Evolutionary conservation across 37 sponge, comb jelly and placozoan genomes (phyloP).

Genomic region (Beroe forskalii): DNA sequence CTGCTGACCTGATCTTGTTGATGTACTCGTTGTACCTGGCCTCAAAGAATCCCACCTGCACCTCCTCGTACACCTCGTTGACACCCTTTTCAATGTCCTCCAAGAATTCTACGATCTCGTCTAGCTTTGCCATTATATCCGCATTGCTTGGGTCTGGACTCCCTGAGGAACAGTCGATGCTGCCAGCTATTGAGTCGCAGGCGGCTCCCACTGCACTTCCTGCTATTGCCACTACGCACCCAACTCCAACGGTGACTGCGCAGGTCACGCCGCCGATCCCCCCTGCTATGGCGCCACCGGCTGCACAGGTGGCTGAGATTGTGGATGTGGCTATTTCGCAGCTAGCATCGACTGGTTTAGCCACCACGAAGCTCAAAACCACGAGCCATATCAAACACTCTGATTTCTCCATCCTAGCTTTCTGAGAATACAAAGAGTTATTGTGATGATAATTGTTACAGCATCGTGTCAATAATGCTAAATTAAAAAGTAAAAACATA

Average conservation of each 20-base stretch:
- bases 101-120: background rate
- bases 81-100: conserved; percentile 2
- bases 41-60: background rate
- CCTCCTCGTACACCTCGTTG: background rate
- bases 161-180: background rate
- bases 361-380: too few relatives aligned
- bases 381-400: too few relatives aligned
- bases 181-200: background rate
- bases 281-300: background rate
- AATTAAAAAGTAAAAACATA: too few relatives aligned
- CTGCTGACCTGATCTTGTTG: too few relatives aligned
- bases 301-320: background rate
- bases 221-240: background rate
- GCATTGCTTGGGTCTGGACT: background rate
- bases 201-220: background rate
- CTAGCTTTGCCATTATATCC: background rate
- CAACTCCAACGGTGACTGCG: background rate
- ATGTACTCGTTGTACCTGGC: background rate
- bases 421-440: too few relatives aligned
- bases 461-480: too few relatives aligned
- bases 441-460: too few relatives aligned
- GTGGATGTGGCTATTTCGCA: background rate
- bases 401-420: too few relatives aligned
- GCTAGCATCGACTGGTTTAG: background rate
- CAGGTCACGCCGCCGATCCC: background rate